Percentiles rank a stretch among this genome's conserved stretches.
Conservation (phyloP, 1,140 invertebrate species). For the Yoshiicerus persimilis region DNA sequence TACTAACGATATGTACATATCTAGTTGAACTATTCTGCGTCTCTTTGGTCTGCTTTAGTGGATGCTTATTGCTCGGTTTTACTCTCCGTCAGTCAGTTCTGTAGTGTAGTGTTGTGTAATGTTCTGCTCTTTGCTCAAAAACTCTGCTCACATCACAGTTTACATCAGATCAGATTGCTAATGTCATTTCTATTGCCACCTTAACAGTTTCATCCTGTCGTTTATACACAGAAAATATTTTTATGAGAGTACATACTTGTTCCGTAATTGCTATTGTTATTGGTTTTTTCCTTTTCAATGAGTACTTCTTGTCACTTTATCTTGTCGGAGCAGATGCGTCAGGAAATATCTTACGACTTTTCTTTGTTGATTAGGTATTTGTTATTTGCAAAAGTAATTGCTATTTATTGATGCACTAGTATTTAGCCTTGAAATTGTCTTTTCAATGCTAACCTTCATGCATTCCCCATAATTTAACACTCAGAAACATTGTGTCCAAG, state of each 20-base stretch:
- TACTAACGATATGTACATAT: neutral
- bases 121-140: neutral
- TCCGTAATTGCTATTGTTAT: conserved; percentile 16
- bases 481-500: neutral
- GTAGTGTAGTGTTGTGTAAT: neutral
- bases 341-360: neutral
- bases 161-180: conserved; percentile 17
- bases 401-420: neutral
- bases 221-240: conserved; percentile 6
- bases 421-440: neutral
- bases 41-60: neutral
- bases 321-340: neutral
- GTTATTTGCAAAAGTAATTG: neutral
- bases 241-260: neutral
- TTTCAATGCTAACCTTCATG: neutral
- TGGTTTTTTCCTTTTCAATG: neutral
- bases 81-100: neutral
- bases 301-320: conserved; percentile 7
- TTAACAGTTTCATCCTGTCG: conserved; percentile 8
- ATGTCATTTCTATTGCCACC: conserved; percentile 16
- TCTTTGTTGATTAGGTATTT: neutral
- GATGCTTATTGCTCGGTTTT: neutral
- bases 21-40: too few species aligned
- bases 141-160: neutral
- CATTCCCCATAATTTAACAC: neutral